Evolutionary conservation across 2,888 invertebrate genomes (phyloP).

Genomic region (Bombyx huttoni): DNA sequence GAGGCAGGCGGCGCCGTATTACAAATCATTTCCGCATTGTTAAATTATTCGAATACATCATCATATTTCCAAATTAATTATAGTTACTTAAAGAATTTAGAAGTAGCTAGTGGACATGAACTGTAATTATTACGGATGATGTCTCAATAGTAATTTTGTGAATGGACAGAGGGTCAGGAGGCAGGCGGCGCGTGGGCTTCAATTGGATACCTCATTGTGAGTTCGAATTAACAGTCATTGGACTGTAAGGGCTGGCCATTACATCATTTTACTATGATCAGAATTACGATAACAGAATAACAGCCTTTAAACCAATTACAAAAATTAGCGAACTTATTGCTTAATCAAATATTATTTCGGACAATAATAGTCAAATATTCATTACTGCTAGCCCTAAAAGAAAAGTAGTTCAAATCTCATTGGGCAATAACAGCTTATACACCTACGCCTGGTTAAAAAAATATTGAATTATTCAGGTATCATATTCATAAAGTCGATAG

Average conservation of each 20-base stretch:
- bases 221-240: constrained; percentile 41
- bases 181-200: constrained; percentile 50
- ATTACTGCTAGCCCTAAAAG: not conserved
- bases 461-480: not conserved
- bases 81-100: not conserved
- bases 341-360: too few relatives aligned
- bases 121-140: constrained; percentile 45
- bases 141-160: constrained; percentile 58
- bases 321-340: not conserved
- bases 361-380: not conserved
- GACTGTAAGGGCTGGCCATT: constrained; percentile 30
- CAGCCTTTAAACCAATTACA: not conserved
- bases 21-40: too few relatives aligned
- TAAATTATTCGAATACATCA: too few relatives aligned
- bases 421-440: not conserved
- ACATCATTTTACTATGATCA: not conserved
- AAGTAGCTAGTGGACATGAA: constrained; percentile 15
- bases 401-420: not conserved
- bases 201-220: constrained; percentile 57
- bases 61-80: not conserved
- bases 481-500: not conserved
- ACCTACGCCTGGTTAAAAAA: not conserved
- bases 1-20: constrained; percentile 25
- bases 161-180: constrained; percentile 44
- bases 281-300: not conserved